Evolutionary conservation across 2,113 vertebrate species (phyloP).

Genomic region (Cochlearius cochlearius): DNA sequence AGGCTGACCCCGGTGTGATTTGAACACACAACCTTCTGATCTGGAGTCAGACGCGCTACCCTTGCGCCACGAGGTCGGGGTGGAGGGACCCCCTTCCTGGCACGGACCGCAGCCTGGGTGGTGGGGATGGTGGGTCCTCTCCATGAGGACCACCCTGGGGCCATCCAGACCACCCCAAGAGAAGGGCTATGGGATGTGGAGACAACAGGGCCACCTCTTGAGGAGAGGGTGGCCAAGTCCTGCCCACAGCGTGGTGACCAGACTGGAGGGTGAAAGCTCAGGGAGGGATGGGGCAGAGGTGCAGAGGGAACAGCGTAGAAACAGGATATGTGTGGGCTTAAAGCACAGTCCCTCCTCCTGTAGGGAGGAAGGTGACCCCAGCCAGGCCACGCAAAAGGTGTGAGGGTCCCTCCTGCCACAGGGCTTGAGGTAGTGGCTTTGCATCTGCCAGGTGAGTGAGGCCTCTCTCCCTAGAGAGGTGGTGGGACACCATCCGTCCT

Average conservation of each 20-base stretch:
- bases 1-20: constrained; percentile 23
- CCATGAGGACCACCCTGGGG: fast-evolving
- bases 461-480: fast-evolving
- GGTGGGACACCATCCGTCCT: neutral
- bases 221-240: fast-evolving
- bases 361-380: neutral
- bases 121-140: neutral
- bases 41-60: constrained; percentile 41
- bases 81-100: fast-evolving
- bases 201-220: neutral
- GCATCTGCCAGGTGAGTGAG: neutral
- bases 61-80: constrained; percentile 7
- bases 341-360: no score
- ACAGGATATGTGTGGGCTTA: no score
- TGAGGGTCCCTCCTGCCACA: neutral
- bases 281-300: neutral
- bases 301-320: no score
- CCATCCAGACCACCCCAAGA: fast-evolving
- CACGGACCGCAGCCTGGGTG: fast-evolving
- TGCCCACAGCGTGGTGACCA: fast-evolving
- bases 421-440: neutral
- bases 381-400: neutral
- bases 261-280: neutral
- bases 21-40: constrained; percentile 50
- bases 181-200: neutral